Percentiles rank a stretch among this genome's conserved stretches.
phyloP scores from a whole-genome alignment of 2,888 invertebrate species.

The Antitype chi region DNA sequence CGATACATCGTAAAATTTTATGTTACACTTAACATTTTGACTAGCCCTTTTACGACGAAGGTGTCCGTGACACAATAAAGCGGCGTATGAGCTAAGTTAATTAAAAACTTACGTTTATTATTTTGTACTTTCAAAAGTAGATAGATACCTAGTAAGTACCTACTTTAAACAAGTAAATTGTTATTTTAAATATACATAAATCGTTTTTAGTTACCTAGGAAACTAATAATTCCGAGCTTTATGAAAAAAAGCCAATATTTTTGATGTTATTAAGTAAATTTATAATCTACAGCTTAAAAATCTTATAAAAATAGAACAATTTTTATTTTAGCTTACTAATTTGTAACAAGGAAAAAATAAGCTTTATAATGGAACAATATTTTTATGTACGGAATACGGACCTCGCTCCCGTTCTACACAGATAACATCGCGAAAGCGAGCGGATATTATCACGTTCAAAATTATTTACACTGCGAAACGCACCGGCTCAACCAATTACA shows the following conservation, averaged over 20 bases:
- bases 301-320: conserved; percentile 4
- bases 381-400: conserved; percentile 49
- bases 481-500: conserved; percentile 78
- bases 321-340: conserved; percentile 9
- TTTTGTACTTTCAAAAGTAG: conserved; percentile 7
- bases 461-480: conserved; percentile 76
- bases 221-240: background rate
- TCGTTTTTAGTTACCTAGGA: background rate
- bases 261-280: background rate
- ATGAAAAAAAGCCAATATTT: background rate
- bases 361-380: conserved; percentile 26
- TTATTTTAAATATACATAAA: background rate
- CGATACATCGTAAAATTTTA: conserved; percentile 55
- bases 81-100: conserved; percentile 14
- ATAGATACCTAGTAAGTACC: background rate
- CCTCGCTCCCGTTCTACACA: conserved; percentile 65
- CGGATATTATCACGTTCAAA: conserved; percentile 72
- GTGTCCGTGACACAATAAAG: conserved; percentile 43
- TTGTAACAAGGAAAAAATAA: conserved; percentile 9
- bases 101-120: conserved; percentile 12
- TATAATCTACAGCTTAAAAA: conserved; percentile 1
- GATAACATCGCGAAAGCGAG: conserved; percentile 75
- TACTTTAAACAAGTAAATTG: background rate
- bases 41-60: conserved; percentile 34
- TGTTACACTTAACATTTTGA: conserved; percentile 46